Conservation (phyloP, 2,888 invertebrate genomes). For the Mythimna impura region DNA sequence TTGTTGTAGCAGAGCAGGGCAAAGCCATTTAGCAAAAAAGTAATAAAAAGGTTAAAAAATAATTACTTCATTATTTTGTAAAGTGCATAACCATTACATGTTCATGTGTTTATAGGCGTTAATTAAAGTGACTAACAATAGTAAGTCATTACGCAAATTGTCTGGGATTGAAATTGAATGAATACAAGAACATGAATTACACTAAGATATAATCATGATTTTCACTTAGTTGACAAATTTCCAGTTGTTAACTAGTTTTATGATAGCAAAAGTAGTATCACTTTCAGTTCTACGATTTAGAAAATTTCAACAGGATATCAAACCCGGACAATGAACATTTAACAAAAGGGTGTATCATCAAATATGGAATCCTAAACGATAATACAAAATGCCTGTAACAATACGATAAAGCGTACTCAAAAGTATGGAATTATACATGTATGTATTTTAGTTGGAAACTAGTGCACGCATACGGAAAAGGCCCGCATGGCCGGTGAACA, state of each 20-base stretch:
- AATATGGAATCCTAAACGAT: constrained; percentile 18
- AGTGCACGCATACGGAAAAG: constrained; percentile 80
- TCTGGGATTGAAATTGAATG: constrained; percentile 27
- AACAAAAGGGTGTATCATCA: constrained; percentile 5
- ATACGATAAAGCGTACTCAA: constrained; percentile 56
- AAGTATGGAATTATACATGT: constrained; percentile 65
- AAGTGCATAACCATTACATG: background rate
- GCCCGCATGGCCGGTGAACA: constrained; percentile 73
- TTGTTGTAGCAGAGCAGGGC: background rate
- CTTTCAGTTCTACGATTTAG: background rate
- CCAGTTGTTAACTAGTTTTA: background rate
- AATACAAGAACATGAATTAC: constrained; percentile 9
- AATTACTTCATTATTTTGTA: constrained; percentile 14
- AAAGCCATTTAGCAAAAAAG: constrained; percentile 6
- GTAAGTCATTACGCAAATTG: constrained; percentile 25
- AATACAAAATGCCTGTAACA: constrained; percentile 15
- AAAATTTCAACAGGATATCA: constrained; percentile 15
- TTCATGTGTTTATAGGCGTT: constrained; percentile 24
- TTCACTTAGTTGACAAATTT: constrained; percentile 13
- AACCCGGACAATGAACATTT: background rate
- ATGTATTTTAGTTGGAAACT: constrained; percentile 71
- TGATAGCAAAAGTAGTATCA: background rate
- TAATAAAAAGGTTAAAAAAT: background rate
- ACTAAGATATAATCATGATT: constrained; percentile 22
- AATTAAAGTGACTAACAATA: constrained; percentile 35